Base-by-base conservation (phyloP, 2,797 vertebrate species). In the Parauchenoglanis ngamensis region DNA sequence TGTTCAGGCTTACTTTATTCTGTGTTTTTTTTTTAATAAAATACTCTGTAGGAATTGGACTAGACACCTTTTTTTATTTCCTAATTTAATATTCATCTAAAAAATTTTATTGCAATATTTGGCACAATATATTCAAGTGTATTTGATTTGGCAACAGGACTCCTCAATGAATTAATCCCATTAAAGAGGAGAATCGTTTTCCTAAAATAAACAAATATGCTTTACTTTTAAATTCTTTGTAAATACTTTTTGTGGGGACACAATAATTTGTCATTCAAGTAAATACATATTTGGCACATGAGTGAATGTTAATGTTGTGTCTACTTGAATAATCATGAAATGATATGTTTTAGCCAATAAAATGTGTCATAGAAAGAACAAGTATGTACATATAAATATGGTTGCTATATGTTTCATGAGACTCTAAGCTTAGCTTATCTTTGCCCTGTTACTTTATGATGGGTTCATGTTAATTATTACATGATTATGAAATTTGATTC, bases 281-380 rank as follows among this genome's bases (percentile, higher is more conserved):
- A 54, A 15, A 83, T 54, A 83, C 63, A 84, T 68, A 59, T 84
- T 78, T 84, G 73, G 73, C 73, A 87, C 81, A 77, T 67, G 25
- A n/a, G 31, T 77, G 61, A 57, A 59, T 59, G 70, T 31, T 31
- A 31, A 81, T 59, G 67, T 44, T n/a, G n/a, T 17, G 21, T 73
- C 40, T 57, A 6, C 28, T 7, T 21, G 2, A 25, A 44, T 28
- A 54, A 72, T 54, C 40, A 31, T 35, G 4, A 75, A 54, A 49
- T 54, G 7, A 73, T 40, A 83, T 76, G 35, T 80, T 80, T 57
- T 7, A 25, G 28, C 73, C 15, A 78, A 31, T 77, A 17, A 28
- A 19, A 40, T 23, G 23, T 78, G 7, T 78, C 17, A 35, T 56
- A 35, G 54, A 57, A 78, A 78, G 28, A 78, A 19, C 28, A 57